Conservation (phyloP, 1,140 invertebrate species). For the Procambarus clarkii region DNA sequence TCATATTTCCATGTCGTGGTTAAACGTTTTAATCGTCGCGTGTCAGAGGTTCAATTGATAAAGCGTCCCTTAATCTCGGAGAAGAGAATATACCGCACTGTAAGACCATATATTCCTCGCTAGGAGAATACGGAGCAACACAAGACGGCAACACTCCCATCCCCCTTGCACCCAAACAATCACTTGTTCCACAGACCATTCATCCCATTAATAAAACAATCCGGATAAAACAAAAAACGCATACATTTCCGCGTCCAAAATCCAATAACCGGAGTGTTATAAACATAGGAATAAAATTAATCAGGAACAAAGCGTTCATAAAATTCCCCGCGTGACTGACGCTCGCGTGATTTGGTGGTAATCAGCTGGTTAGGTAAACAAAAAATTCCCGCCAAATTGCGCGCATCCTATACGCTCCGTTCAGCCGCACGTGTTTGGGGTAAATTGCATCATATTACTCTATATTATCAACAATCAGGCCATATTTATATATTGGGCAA, state of each 20-base stretch:
- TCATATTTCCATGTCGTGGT: too few relatives aligned
- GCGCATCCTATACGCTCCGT: background rate
- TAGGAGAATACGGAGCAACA: too few relatives aligned
- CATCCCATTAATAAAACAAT: background rate
- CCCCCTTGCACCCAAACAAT: background rate
- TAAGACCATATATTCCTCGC: too few relatives aligned
- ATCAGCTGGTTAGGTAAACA: background rate
- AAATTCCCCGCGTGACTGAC: background rate
- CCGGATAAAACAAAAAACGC: background rate
- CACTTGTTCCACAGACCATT: background rate
- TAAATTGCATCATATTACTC: constrained; percentile 30
- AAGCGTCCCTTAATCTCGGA: too few relatives aligned
- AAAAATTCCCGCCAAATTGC: background rate
- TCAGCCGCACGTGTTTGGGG: background rate
- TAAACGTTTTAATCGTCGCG: too few relatives aligned
- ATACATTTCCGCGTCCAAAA: background rate
- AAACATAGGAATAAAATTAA: background rate
- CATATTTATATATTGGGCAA: constrained; percentile 16
- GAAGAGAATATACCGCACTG: too few relatives aligned
- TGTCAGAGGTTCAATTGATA: too few relatives aligned
- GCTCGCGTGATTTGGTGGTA: background rate
- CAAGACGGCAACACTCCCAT: too few relatives aligned
- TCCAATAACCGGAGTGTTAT: background rate
- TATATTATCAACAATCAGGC: constrained; percentile 31
- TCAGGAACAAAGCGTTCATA: background rate